phyloP scores from a whole-genome alignment of 2,113 vertebrate species.

The Heliornis fulica region DNA sequence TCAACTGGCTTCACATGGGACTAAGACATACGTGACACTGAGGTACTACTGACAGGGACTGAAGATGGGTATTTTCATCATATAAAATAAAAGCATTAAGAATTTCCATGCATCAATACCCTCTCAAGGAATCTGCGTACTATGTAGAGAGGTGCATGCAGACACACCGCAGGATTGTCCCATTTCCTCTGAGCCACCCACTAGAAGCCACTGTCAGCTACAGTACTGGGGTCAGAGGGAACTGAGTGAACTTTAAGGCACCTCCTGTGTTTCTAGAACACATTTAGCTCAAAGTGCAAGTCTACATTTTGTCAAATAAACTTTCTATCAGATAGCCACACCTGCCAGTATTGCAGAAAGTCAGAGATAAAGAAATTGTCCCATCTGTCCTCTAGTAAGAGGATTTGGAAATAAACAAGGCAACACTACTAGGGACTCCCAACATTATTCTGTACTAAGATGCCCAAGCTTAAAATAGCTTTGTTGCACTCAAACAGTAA shows the following conservation, averaged over 20 bases:
- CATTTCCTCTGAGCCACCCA: background rate
- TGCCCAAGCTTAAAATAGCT: background rate
- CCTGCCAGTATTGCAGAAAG: background rate
- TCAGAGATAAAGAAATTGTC: background rate
- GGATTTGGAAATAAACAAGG: background rate
- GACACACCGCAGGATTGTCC: background rate
- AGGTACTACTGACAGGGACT: background rate
- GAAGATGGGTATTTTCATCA: background rate
- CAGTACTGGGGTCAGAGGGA: background rate
- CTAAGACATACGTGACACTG: background rate
- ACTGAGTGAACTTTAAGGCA: background rate
- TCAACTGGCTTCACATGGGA: background rate
- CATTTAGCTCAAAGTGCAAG: background rate
- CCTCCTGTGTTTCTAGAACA: background rate
- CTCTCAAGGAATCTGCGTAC: background rate
- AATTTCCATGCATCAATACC: background rate
- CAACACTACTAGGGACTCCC: background rate
- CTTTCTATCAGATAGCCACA: background rate
- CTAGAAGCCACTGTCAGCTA: background rate
- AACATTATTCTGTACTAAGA: background rate
- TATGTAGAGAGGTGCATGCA: background rate
- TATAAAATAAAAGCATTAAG: background rate
- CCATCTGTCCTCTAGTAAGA: background rate
- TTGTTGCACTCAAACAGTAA: conserved; percentile 3
- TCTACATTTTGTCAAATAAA: background rate